Evolutionary conservation across 1,140 invertebrate species (phyloP), one percentile per base, ranked within the genome.

Genomic region (Drosophila nigrodunni): DNA sequence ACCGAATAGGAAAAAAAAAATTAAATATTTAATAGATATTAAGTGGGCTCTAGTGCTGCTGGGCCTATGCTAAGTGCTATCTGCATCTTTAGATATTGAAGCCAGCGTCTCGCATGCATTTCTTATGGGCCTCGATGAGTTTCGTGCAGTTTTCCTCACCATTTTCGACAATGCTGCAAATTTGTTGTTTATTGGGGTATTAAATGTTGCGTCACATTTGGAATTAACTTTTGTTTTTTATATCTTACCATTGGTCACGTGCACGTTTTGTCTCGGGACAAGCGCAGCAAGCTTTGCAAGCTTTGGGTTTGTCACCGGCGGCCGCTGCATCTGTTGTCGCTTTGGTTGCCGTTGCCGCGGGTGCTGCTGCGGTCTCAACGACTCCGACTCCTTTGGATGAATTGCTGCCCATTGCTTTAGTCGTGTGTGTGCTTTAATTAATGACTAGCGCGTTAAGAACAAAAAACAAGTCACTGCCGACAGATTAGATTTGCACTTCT

Each of bases 241-340:
- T 30, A 60, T 46, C 88, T 94, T 94, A 98, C 97, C 98, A 99
- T 74, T 95, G 94, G 94, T 99, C 98, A 85, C 98, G 94, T 25
- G 93, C 95, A 93, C 95, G 95, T 93, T 98, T 99, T 0, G 98
- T 99, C 94, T 99, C 98, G 0, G 98, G 98, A 94, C 98, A 99
- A 52, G 98, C 98, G 94, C 98, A 99, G 89, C 98, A 99, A 13
- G 98, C 96, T 93, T 99, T 99, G 58, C 97, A 93, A 3, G 25
- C 25, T 92, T 97, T 97, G 50, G 95, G 95, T 61, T 94, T 94
- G 11, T 85, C 82, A 2, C 58, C 82, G 18, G 55, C 47, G 71
- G 94, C 93, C 11, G 86, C 85, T 8, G 81, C 71, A 46, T 82
- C 82, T 7, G 61, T 52, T 2, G 82, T 52, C 2, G 81, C 91